phyloP scores from a whole-genome alignment of 2,888 invertebrate genomes.

The Clusia tigrina region DNA sequence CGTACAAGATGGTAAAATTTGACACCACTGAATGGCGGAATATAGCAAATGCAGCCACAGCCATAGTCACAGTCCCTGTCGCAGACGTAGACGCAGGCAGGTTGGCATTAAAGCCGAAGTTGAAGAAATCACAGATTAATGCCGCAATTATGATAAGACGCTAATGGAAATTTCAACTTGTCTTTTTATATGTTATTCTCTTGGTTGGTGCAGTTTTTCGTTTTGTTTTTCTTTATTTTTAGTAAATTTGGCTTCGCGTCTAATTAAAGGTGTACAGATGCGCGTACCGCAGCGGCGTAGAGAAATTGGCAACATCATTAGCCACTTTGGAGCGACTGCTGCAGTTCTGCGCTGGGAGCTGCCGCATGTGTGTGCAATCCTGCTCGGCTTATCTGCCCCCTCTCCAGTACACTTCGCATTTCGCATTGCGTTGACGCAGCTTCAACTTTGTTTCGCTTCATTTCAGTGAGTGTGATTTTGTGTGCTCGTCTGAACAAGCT shows the following conservation, averaged over 20 bases:
- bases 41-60: neutral
- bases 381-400: constrained; percentile 16
- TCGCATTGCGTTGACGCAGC: neutral
- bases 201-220: neutral
- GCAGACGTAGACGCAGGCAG: neutral
- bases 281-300: no score
- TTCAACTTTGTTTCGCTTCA: neutral
- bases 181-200: constrained; percentile 14
- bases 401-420: neutral
- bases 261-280: constrained; percentile 23
- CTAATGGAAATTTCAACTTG: constrained; percentile 53
- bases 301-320: constrained; percentile 28
- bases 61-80: neutral
- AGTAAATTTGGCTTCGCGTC: constrained; percentile 14
- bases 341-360: no score
- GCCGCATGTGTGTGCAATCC: no score
- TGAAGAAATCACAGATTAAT: constrained; percentile 49
- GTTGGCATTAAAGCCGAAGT: neutral
- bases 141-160: constrained; percentile 54
- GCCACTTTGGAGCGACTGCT: constrained; percentile 28
- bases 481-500: constrained; percentile 15
- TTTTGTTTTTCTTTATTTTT: constrained; percentile 10
- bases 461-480: neutral
- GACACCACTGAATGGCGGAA: no score
- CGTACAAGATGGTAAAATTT: no score